phyloP scores from a whole-genome alignment of 1,140 invertebrate genomes.

The Harlomillsia oculata region DNA sequence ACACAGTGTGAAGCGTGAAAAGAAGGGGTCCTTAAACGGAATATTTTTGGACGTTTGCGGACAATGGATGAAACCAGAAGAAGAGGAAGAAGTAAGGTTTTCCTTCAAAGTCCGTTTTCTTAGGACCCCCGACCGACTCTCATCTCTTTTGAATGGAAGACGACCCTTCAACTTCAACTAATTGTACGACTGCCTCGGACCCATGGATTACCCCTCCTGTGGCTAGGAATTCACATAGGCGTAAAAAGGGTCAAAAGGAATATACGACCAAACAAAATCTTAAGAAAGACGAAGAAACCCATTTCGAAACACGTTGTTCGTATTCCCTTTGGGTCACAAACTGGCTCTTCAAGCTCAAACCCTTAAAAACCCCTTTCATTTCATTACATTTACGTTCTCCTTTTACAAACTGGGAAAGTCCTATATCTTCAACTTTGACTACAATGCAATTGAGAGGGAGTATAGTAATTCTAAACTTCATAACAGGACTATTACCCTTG shows the following conservation, averaged over 20 bases:
- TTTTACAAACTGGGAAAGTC: too few relatives aligned
- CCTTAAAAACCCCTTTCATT: too few relatives aligned
- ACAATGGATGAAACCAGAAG: neutral
- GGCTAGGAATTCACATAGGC: conserved; percentile 26
- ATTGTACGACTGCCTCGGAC: neutral
- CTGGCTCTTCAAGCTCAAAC: too few relatives aligned
- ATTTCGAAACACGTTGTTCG: conserved; percentile 5
- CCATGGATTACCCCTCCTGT: conserved; percentile 15
- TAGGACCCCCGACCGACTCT: conserved; percentile 28
- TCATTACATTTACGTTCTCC: too few relatives aligned
- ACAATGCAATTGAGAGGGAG: too few relatives aligned
- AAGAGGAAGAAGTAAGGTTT: neutral
- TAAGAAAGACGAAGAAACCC: neutral
- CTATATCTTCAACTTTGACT: too few relatives aligned
- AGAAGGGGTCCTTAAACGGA: conserved; percentile 19
- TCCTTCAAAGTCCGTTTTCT: neutral
- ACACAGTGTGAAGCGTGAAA: conserved; percentile 33
- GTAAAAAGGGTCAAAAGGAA: conserved; percentile 30
- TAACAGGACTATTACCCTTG: too few relatives aligned
- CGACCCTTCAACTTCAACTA: neutral
- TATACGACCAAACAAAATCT: neutral
- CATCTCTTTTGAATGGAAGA: conserved; percentile 18
- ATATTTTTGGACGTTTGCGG: conserved; percentile 20
- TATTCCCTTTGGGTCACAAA: too few relatives aligned
- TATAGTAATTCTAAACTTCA: too few relatives aligned